Conservation (phyloP, 2,797 vertebrate genomes). For the Leptatherina wallacei region DNA sequence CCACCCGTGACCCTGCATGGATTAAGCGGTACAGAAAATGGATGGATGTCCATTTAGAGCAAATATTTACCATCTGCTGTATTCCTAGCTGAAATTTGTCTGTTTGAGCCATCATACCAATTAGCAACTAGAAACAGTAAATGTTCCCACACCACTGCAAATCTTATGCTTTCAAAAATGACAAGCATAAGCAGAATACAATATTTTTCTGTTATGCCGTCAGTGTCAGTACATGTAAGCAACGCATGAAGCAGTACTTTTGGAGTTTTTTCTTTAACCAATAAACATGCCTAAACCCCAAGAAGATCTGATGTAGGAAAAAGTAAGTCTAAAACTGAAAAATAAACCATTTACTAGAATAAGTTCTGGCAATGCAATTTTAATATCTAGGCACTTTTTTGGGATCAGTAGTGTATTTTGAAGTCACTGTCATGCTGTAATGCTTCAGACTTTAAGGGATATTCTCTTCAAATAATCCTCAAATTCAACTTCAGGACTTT, state of each 20-base stretch:
- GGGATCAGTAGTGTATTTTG: neutral
- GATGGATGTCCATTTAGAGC: constrained; percentile 27
- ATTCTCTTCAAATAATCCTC: constrained; percentile 3
- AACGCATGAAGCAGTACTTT: neutral
- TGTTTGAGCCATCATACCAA: constrained; percentile 13
- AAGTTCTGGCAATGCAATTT: neutral
- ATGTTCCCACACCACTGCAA: neutral
- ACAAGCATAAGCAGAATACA: neutral
- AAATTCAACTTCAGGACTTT: neutral
- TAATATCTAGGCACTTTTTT: neutral
- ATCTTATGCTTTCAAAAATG: neutral
- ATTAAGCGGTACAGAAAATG: too few relatives aligned
- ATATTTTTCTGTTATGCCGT: neutral
- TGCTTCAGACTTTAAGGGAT: neutral
- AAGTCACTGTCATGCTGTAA: too few relatives aligned
- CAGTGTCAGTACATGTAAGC: neutral
- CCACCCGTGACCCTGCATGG: too few relatives aligned
- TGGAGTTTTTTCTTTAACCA: neutral
- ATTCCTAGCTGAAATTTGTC: constrained; percentile 6
- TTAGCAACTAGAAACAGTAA: constrained; percentile 7
- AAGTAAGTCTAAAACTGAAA: neutral
- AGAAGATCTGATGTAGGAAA: neutral
- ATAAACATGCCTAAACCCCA: neutral
- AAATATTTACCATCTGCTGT: constrained; percentile 26
- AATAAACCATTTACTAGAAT: neutral